Evolutionary conservation across 2,113 vertebrate species (phyloP).

Genomic region (Ciconia boyciana): DNA sequence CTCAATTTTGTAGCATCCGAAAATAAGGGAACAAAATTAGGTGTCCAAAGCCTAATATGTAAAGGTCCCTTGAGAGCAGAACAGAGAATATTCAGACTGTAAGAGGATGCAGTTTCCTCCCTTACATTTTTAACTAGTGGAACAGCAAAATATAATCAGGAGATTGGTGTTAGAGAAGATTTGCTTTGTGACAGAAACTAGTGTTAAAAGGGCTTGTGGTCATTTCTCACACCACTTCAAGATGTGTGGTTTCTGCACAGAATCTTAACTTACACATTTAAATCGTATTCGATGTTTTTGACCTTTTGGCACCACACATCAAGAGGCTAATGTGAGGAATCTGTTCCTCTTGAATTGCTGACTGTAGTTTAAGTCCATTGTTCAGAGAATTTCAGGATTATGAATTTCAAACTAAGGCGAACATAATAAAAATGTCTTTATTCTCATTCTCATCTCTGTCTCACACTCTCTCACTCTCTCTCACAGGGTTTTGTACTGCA

Average conservation of each 20-base stretch:
- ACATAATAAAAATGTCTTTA: conserved; percentile 23
- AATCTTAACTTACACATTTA: conserved; percentile 70
- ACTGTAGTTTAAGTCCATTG: conserved; percentile 59
- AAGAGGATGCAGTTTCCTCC: neutral
- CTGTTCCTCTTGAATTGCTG: conserved; percentile 72
- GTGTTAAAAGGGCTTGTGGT: conserved; percentile 62
- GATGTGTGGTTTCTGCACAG: conserved; percentile 52
- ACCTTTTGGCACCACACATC: conserved; percentile 70
- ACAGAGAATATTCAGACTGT: neutral
- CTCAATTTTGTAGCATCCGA: neutral
- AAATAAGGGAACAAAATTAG: conserved; percentile 16
- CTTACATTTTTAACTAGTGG: conserved; percentile 24
- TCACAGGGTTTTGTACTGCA: conserved; percentile 24
- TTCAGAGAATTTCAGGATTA: conserved; percentile 60
- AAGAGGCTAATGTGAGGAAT: conserved; percentile 68
- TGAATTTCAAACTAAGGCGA: conserved; percentile 38
- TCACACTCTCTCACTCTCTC: conserved; percentile 15
- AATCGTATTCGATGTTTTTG: conserved; percentile 64
- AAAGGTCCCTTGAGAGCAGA: neutral
- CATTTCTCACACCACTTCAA: conserved; percentile 67
- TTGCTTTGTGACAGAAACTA: conserved; percentile 48
- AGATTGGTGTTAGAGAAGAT: conserved; percentile 30
- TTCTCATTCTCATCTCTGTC: conserved; percentile 46
- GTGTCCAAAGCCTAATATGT: neutral
- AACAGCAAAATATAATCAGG: conserved; percentile 48